Evolutionary conservation across 1,140 invertebrate genomes (phyloP).

Genomic region (Maniola jurtina): DNA sequence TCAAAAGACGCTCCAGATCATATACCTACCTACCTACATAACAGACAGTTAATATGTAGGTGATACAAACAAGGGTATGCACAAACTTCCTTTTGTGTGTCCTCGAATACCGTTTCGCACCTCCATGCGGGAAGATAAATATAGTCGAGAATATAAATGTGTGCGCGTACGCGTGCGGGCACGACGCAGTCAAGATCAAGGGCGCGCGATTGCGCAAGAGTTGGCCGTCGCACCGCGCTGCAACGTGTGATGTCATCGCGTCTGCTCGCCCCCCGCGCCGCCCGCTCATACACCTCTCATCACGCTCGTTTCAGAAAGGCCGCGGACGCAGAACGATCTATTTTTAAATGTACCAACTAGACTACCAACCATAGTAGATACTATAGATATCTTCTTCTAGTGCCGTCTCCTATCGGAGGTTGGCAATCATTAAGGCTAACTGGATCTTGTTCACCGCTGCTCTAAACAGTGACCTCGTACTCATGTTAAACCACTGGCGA

Average conservation of each 20-base stretch:
- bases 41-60: not conserved
- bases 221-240: slow-evolving; percentile 71
- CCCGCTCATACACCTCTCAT: slow-evolving; percentile 35
- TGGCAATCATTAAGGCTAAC: too few relatives aligned
- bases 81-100: slow-evolving; percentile 6
- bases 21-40: too few relatives aligned
- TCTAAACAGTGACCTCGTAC: too few relatives aligned
- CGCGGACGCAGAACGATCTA: slow-evolving; percentile 68
- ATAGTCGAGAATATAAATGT: slow-evolving; percentile 63
- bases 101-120: slow-evolving; percentile 63
- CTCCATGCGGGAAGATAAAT: slow-evolving; percentile 69
- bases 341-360: slow-evolving; percentile 58
- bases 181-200: slow-evolving; percentile 77
- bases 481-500: too few relatives aligned
- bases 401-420: too few relatives aligned
- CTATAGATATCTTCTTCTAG: too few relatives aligned
- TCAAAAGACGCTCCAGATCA: too few relatives aligned
- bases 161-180: slow-evolving; percentile 65
- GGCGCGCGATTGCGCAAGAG: slow-evolving; percentile 74
- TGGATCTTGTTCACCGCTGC: too few relatives aligned
- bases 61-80: not conserved
- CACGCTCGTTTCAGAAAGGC: slow-evolving; percentile 60
- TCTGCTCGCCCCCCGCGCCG: slow-evolving; percentile 47
- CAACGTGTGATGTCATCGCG: slow-evolving; percentile 74
- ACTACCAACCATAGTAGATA: too few relatives aligned